These are phyloP conservation scores for Bimastos eiseni DNA, from an alignment of 2,888 invertebrate species.

Conservation along the genomic window DNA sequence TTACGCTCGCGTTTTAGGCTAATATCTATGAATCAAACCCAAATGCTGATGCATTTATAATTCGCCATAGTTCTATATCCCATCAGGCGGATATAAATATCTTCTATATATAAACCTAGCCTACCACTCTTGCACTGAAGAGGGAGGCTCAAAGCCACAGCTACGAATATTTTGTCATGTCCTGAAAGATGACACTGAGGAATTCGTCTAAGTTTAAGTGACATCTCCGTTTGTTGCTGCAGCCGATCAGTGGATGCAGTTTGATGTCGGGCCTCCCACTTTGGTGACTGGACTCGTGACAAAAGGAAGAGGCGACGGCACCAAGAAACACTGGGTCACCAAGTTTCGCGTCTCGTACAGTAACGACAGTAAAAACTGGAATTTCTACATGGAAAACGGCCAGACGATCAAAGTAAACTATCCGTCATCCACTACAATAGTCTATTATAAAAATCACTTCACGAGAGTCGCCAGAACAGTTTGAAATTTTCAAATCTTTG, in stretches of 20 bases:
- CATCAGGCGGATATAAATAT: not conserved
- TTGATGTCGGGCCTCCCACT: conserved; percentile 66
- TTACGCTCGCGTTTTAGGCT: not conserved
- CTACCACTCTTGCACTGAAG: not conserved
- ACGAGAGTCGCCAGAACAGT: not conserved
- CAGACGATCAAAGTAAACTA: conserved; percentile 63
- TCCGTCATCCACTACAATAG: not conserved
- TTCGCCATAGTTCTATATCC: not conserved
- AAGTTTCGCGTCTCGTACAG: conserved; percentile 65
- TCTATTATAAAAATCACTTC: not conserved
- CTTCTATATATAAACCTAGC: not conserved
- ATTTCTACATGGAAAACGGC: conserved; percentile 65
- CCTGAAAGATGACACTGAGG: not conserved
- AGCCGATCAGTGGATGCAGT: conserved; percentile 66
- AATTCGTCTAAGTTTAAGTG: not conserved
- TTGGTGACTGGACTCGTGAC: conserved; percentile 65
- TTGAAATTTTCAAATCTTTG: not conserved
- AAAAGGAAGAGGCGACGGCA: conserved; percentile 65
- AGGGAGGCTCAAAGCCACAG: not conserved
- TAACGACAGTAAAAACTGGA: conserved; percentile 65
- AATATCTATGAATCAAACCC: not conserved
- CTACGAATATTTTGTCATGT: not conserved
- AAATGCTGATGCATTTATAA: not conserved
- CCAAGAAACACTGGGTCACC: conserved; percentile 65
- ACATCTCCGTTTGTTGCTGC: conserved; percentile 20